These are phyloP conservation scores for Drosophila kanekoi DNA, from an alignment of 2,888 invertebrate genomes.

Conservation along the genomic window DNA sequence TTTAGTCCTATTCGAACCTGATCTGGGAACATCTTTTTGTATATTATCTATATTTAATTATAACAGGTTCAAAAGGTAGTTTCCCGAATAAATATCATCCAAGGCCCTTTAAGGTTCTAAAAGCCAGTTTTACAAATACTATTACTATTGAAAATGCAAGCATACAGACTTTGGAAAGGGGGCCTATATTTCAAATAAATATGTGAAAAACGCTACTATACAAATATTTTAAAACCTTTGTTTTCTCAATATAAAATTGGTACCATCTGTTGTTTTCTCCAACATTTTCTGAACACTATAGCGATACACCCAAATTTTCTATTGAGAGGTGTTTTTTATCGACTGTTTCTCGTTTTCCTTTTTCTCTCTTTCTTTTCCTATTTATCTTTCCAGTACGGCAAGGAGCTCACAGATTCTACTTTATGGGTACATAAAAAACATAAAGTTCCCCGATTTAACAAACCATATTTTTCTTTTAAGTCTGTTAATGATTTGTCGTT, in stretches of 20 bases:
- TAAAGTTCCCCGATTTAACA: conserved; percentile 16
- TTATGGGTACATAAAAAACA: conserved; percentile 83
- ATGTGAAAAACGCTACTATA: no score
- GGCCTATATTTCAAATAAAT: no score
- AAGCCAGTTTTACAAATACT: no score
- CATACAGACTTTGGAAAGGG: no score
- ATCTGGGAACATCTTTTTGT: no score
- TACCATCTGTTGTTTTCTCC: conserved; percentile 1
- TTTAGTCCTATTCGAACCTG: no score
- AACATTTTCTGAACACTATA: conserved; percentile 4
- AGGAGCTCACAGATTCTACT: conserved; percentile 86
- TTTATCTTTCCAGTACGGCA: conserved; percentile 85
- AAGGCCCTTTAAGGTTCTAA: no score
- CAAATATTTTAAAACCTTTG: not conserved
- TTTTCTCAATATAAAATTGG: not conserved
- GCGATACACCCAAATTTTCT: conserved; percentile 5
- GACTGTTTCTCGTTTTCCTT: conserved; percentile 52
- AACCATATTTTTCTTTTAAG: conserved; percentile 15
- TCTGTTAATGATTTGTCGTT: conserved; percentile 37
- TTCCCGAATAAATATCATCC: no score
- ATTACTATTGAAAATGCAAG: no score
- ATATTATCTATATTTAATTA: no score
- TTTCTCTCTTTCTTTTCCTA: conserved; percentile 61
- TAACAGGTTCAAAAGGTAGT: no score
- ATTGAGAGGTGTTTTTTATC: conserved; percentile 40